Evolutionary conservation across 2,113 vertebrate species (phyloP).

Genomic region (Micronycteris hirsuta): DNA sequence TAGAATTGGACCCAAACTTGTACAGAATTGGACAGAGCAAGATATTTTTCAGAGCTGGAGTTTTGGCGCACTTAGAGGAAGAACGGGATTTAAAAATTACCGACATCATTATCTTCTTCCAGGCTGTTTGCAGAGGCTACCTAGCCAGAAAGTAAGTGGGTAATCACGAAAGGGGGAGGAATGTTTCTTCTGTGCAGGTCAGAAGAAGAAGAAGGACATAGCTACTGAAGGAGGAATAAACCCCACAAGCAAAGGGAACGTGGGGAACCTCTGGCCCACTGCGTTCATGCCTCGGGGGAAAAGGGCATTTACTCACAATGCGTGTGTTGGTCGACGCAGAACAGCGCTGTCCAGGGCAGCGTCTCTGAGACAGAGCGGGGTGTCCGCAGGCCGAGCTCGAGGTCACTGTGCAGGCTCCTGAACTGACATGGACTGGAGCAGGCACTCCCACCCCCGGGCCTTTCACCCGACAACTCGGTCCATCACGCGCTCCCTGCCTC

Average conservation of each 20-base stretch:
- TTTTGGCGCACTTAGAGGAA: constrained; percentile 96
- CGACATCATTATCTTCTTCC: constrained; percentile 98
- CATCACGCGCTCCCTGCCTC: no score
- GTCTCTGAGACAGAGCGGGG: background rate
- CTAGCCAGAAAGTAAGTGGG: constrained; percentile 93
- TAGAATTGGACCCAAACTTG: constrained; percentile 97
- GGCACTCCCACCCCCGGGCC: background rate
- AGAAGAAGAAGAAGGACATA: background rate
- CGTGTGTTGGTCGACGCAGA: fast-evolving
- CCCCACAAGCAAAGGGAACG: background rate
- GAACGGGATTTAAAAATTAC: constrained; percentile 98
- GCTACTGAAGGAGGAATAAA: background rate
- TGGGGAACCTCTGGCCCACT: background rate
- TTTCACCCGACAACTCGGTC: background rate
- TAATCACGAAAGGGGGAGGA: fast-evolving
- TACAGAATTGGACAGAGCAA: constrained; percentile 99
- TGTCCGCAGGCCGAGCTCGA: fast-evolving
- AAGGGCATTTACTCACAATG: background rate
- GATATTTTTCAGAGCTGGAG: constrained; percentile 98
- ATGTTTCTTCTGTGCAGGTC: background rate
- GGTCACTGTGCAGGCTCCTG: background rate
- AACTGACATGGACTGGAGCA: fast-evolving
- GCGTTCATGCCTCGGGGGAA: background rate
- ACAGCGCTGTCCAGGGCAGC: background rate
- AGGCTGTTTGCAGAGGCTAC: constrained; percentile 96